Percentiles rank a stretch among this genome's conserved stretches.
Conservation (phyloP, 2,113 vertebrate genomes). For the Semnornis frantzii region DNA sequence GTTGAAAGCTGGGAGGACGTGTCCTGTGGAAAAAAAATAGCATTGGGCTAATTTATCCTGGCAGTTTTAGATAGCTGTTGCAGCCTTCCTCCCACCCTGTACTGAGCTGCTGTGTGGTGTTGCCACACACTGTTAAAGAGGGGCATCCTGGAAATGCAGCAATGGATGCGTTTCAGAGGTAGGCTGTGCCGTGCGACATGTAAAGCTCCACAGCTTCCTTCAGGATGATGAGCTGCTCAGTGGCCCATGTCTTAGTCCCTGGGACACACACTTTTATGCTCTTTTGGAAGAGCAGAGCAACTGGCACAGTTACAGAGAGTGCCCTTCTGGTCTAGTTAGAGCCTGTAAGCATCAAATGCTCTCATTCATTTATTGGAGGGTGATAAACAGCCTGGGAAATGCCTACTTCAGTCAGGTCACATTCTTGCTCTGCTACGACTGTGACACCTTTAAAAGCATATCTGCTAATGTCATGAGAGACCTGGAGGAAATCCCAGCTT, state of each 20-base stretch:
- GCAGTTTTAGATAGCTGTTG: neutral
- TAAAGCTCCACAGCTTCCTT: neutral
- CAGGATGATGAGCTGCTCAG: neutral
- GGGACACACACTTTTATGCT: neutral
- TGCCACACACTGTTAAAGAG: neutral
- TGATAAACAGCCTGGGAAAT: conserved; percentile 51
- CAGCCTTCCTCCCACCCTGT: neutral
- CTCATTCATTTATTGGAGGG: neutral
- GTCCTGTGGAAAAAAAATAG: neutral
- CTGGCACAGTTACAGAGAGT: neutral
- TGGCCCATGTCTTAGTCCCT: neutral
- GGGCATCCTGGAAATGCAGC: neutral
- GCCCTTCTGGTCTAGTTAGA: conserved; percentile 35
- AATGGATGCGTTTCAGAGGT: neutral
- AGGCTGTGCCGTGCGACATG: rapidly evolving
- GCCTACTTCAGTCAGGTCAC: conserved; percentile 27
- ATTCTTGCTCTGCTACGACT: conserved; percentile 18
- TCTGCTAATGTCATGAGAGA: neutral
- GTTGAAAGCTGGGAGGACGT: neutral
- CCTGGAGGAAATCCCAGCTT: neutral
- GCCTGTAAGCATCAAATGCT: neutral
- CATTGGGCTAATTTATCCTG: neutral
- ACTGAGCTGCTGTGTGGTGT: neutral
- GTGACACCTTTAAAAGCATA: conserved; percentile 13
- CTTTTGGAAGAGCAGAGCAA: neutral